Percentiles rank a stretch among this genome's conserved stretches.
Conservation (phyloP, 2,888 invertebrate species). For the Nasonia oneida region DNA sequence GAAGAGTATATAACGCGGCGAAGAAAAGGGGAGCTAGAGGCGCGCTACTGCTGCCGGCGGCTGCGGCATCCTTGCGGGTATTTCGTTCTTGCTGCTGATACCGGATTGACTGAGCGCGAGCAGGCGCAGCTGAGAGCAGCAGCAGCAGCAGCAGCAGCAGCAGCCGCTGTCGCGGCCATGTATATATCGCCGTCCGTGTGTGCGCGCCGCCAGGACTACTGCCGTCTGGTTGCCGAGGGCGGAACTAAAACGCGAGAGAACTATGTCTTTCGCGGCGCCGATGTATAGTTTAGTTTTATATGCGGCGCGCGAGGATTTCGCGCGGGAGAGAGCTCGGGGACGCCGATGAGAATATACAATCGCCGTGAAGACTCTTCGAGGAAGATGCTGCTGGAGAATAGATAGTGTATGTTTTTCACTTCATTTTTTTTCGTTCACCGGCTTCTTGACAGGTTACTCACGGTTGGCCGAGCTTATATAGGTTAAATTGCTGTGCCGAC, state of each 20-base stretch:
- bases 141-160: constrained; percentile 42
- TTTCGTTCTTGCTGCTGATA: constrained; percentile 8
- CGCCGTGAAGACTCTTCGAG: too few relatives aligned
- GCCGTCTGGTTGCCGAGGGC: constrained; percentile 72
- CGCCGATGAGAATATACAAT: too few relatives aligned
- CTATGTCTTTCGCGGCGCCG: not conserved
- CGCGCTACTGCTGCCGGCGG: constrained; percentile 22
- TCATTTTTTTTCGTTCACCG: not conserved
- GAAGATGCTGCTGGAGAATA: not conserved
- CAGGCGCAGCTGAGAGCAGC: constrained; percentile 12
- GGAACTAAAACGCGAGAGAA: constrained; percentile 69
- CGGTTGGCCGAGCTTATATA: not conserved
- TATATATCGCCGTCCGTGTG: constrained; percentile 45
- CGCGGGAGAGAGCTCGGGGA: not conserved
- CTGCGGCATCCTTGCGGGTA: constrained; percentile 26
- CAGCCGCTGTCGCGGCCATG: constrained; percentile 72
- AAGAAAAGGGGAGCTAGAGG: constrained; percentile 29
- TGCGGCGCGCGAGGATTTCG: not conserved
- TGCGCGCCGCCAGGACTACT: constrained; percentile 74
- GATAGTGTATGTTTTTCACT: not conserved
- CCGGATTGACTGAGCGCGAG: constrained; percentile 9
- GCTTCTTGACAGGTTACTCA: too few relatives aligned
- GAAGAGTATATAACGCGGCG: not conserved
- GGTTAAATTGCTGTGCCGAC: not conserved
- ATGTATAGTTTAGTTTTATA: not conserved